Evolutionary conservation across 1,140 invertebrate genomes (phyloP), one percentile per base, ranked within the genome.

Genomic region (Pararge aegeria): DNA sequence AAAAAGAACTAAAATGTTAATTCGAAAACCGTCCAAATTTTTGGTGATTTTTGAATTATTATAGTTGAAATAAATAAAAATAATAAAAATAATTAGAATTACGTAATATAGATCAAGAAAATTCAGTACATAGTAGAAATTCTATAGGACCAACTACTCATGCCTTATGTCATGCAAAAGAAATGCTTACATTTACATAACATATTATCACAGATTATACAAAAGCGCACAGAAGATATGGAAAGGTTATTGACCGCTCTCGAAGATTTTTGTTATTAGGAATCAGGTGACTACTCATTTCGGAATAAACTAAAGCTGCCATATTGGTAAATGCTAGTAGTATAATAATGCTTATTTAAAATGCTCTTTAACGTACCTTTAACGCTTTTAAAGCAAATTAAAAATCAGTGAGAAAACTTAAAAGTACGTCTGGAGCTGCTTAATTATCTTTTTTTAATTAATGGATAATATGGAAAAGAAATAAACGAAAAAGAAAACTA

Each of bases 321-420:
- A 77, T 84, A 80, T 89, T 89, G 86, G 86, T 89, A 89, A 89
- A 89, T 89, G 86, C 83, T 85, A 89, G 40, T 48, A 74, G 75
- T 57, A 66, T 78, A 80, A 82, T 75, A 73, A 63, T 59, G 64
- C 74, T 79, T 67, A 73, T 73, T 58, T 49, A 49, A 49, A 49
- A 49, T 12, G 10, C n/a, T 16, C 46, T 15, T 49, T 62, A 65
- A 81, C 76, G 78, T 75, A 82, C 81, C 66, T 83, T 78, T 74
- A 67, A 53, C 16, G 51, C 46, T 54, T 48, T 54, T 13, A 20
- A 38, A 50, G 42, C 42, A 29, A 12, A 50, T 55, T 55, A 29
- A 15, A 16, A 40, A 40, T 20, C 7, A n/a, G 19, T 21, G 9
- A 40, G 5, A 5, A 52, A 15, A 13, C 21, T 46, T 64, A 67